Evolutionary conservation across 92 coral and sea anemone species (phyloP), one percentile per base, ranked within the genome.

Genomic region (Porites evermanni): DNA sequence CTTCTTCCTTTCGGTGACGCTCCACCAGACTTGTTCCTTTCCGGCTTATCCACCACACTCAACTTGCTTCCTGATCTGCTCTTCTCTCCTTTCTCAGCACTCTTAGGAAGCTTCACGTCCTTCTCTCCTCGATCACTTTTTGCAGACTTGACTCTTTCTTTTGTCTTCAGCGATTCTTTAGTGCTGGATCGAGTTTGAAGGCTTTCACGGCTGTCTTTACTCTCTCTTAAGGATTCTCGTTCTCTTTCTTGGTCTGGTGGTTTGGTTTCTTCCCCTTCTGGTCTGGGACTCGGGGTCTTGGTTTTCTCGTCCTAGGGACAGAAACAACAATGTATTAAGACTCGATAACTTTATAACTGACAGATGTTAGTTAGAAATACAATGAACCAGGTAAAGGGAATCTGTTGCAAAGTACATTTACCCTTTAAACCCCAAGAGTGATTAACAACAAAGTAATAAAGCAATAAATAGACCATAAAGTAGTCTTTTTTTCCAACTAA

Each of bases 111-210:
- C 76, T 89, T 88, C 6, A 38, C 47, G 13, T 93, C 96, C 72
- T 93, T 91, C 20, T 88, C 94, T 38, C 88, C 87, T 72, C 77
- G 78, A 13, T 97, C 99, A 59, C 94, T 78, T 61, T 91, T 97
- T 26, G 92, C 93, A 17, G 99, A 91, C 88, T 91, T 91, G 69
- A 83, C 75, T 50, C 93, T 72, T 68, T 96, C 98, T 84, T 91
- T 94, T 13, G 90, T 19, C 79, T 91, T 93, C 50, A 70, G 81
- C 1, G 87, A 88, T 11, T 93, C 88, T 76, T 87, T 93, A 14
- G 83, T 90, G 23, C 88, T 78, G 7, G 93, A 38, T 9, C 94
- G 90, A 26, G 93, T 96, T 12, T 93, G 88, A 20, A 86, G 88
- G 65, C 72, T 93, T 18, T 87, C 97, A 70, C 81, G 87, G 81